phyloP scores from a whole-genome alignment of 2,888 invertebrate species.

The Aphrophora alni region DNA sequence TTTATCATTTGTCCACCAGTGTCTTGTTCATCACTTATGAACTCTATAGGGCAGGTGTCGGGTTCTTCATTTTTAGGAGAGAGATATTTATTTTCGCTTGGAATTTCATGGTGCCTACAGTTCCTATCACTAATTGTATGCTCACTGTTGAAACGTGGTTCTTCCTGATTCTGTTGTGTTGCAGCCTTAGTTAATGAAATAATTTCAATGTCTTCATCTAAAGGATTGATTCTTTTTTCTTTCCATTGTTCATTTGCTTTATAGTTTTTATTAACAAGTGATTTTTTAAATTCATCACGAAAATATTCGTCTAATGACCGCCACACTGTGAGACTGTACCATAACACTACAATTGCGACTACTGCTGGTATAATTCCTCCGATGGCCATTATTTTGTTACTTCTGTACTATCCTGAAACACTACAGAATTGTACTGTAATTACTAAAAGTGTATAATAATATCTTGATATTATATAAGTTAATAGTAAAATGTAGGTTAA shows the following conservation, averaged over 20 bases:
- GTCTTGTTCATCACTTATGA: background rate
- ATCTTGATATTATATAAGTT: too few species aligned
- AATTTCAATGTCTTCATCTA: background rate
- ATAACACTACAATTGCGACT: slow-evolving; percentile 70
- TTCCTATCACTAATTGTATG: background rate
- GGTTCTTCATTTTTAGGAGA: background rate
- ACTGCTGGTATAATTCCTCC: slow-evolving; percentile 64
- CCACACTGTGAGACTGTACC: slow-evolving; percentile 75
- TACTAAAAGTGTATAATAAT: too few species aligned
- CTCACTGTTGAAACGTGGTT: background rate
- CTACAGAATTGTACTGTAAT: too few species aligned
- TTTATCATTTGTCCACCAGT: background rate
- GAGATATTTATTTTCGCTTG: background rate
- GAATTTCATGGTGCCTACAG: background rate
- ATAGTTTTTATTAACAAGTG: background rate
- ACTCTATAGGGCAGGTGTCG: background rate
- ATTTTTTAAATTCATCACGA: slow-evolving; percentile 69
- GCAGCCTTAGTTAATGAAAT: background rate
- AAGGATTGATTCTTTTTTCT: background rate
- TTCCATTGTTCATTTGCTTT: background rate
- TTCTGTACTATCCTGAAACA: background rate
- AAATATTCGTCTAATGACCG: slow-evolving; percentile 78
- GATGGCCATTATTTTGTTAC: slow-evolving; percentile 67
- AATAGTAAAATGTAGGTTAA: too few species aligned
- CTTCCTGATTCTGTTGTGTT: background rate